phyloP scores from a whole-genome alignment of 2,113 vertebrate species.

The Turdus rufiventris region DNA sequence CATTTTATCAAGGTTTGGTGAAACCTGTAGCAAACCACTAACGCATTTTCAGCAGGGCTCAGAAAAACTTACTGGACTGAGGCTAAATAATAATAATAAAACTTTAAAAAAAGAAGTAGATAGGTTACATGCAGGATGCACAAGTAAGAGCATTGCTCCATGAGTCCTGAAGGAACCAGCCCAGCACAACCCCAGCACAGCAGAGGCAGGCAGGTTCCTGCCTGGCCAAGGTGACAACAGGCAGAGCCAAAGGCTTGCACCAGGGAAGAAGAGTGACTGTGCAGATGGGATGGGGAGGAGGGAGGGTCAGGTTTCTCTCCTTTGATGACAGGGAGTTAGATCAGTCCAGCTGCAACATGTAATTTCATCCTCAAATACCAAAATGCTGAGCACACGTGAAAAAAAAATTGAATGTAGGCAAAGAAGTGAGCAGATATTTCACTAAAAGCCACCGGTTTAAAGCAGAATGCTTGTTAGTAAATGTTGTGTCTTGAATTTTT shows the following conservation, averaged over 20 bases:
- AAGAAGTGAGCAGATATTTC: background rate
- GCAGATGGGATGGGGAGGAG: background rate
- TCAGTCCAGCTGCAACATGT: background rate
- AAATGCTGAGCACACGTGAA: background rate
- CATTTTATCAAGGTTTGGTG: background rate
- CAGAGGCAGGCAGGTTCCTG: background rate
- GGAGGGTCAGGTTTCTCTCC: background rate
- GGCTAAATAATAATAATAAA: background rate
- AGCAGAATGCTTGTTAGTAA: background rate
- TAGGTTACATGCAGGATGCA: background rate
- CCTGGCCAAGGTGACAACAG: background rate
- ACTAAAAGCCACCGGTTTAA: background rate
- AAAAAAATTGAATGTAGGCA: background rate
- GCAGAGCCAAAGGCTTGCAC: background rate
- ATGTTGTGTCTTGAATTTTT: background rate
- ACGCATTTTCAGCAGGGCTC: background rate
- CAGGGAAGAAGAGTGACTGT: background rate
- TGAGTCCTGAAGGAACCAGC: background rate
- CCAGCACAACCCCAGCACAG: background rate
- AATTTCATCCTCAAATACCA: background rate
- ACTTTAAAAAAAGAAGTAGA: accelerated
- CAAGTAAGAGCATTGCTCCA: background rate
- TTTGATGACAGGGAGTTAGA: background rate
- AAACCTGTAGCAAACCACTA: background rate
- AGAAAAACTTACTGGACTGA: background rate